These are phyloP conservation scores for Lasioglossum vierecki DNA, from an alignment of 2,888 invertebrate genomes.

Conservation along the genomic window DNA sequence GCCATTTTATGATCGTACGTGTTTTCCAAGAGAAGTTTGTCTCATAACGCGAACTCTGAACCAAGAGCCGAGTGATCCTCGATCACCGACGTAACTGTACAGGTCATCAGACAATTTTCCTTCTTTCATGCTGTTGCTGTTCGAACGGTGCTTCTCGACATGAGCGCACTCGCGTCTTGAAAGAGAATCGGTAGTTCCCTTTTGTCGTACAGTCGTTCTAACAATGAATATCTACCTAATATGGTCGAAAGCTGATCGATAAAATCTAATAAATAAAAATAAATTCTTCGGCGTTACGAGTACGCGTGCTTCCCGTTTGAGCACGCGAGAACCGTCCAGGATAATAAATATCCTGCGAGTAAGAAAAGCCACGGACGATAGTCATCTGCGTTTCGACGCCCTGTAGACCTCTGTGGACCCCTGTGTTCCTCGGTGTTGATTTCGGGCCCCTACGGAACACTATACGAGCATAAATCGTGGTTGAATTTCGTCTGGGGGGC, in stretches of 20 bases:
- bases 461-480: conserved; percentile 24
- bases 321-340: conserved; percentile 59
- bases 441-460: conserved; percentile 22
- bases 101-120: conserved; percentile 77
- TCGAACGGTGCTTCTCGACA: conserved; percentile 62
- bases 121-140: conserved; percentile 67
- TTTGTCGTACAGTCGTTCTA: not conserved
- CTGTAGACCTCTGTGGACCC: not conserved
- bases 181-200: conserved; percentile 57
- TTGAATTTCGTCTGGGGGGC: not conserved
- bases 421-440: conserved; percentile 26
- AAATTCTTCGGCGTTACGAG: conserved; percentile 55
- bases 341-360: conserved; percentile 62
- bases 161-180: conserved; percentile 39
- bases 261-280: not conserved
- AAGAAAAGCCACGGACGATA: conserved; percentile 48
- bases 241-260: not conserved
- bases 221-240: not conserved
- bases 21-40: conserved; percentile 67
- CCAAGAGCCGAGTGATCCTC: conserved; percentile 58
- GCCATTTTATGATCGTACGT: conserved; percentile 30
- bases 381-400: conserved; percentile 45
- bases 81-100: conserved; percentile 73
- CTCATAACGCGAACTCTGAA: conserved; percentile 75
- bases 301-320: conserved; percentile 57